A percentile compares a stretch with the other conserved stretches of the same genome.
These are phyloP conservation scores for Ellobium chinense DNA, from an alignment of 2,888 invertebrate species.

Conservation along the genomic window DNA sequence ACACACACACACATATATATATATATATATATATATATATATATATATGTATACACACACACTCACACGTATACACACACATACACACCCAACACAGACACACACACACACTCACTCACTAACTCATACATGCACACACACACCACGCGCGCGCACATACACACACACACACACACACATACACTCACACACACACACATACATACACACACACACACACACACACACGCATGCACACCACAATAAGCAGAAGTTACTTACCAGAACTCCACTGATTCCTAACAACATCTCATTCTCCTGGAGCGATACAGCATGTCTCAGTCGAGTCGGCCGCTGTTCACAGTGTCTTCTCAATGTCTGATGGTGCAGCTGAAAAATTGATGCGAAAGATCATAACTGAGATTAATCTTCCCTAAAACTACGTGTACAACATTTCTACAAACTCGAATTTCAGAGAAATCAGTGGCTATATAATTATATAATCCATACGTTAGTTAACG, in stretches of 20 bases:
- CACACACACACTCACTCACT: neutral
- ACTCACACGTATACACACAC: neutral
- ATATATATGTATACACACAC: neutral
- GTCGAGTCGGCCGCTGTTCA: constrained; percentile 10
- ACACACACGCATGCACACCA: neutral
- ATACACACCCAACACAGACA: constrained; percentile 15
- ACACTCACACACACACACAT: neutral
- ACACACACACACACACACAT: neutral
- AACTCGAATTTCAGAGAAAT: too few relatives aligned
- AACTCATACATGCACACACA: too few relatives aligned
- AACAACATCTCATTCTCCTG: constrained; percentile 24
- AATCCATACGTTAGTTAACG: too few relatives aligned
- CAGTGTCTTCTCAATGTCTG: neutral
- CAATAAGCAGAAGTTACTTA: constrained; percentile 1
- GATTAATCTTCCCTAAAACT: too few relatives aligned
- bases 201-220: neutral
- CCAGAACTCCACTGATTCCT: constrained; percentile 18
- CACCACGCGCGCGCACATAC: neutral
- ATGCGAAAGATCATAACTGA: too few relatives aligned
- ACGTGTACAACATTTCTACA: too few relatives aligned
- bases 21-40: neutral
- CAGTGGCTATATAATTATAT: too few relatives aligned
- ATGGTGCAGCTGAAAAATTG: neutral
- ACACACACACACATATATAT: constrained; percentile 12
- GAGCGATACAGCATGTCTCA: constrained; percentile 23